Percentiles rank a stretch among this genome's conserved stretches.
Evolutionary conservation across 2,888 invertebrate genomes (phyloP).

Genomic region (Fabriciana adippe): DNA sequence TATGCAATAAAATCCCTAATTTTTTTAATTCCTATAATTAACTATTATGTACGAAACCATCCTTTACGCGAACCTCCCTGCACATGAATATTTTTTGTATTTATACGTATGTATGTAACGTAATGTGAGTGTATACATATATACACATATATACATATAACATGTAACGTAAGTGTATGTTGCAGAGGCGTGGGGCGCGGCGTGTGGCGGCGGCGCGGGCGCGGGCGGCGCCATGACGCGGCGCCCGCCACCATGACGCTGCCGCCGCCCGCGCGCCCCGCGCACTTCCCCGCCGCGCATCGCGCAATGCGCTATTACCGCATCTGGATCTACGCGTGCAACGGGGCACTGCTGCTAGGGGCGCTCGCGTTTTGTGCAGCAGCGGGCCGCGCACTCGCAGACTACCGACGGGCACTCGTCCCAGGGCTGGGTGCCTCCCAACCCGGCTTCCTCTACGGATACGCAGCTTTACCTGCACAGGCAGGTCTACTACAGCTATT

Average conservation of each 20-base stretch:
- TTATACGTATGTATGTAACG: background rate
- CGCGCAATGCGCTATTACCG: slow-evolving; percentile 90
- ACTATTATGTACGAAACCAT: too few species aligned
- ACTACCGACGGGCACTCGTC: slow-evolving; percentile 87
- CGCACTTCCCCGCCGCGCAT: slow-evolving; percentile 80
- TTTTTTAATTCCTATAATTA: too few species aligned
- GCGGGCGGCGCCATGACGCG: slow-evolving; percentile 81
- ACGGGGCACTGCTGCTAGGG: slow-evolving; percentile 92
- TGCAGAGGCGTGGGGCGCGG: slow-evolving; percentile 81
- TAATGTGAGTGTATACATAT: too few species aligned
- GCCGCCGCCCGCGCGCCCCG: slow-evolving; percentile 82
- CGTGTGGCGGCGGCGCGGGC: slow-evolving; percentile 81
- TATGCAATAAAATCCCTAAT: too few species aligned
- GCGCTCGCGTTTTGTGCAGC: slow-evolving; percentile 91
- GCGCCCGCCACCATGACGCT: slow-evolving; percentile 82
- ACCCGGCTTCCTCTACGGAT: slow-evolving; percentile 92
- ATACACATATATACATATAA: too few species aligned
- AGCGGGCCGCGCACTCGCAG: slow-evolving; percentile 87
- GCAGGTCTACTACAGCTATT: slow-evolving; percentile 86
- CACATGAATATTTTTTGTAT: too few species aligned
- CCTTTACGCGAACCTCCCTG: too few species aligned
- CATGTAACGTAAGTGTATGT: slow-evolving; percentile 42
- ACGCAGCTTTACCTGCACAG: slow-evolving; percentile 90
- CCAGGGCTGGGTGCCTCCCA: slow-evolving; percentile 89
- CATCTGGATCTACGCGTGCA: slow-evolving; percentile 96